Conservation (phyloP, 2,797 vertebrate species). For the Protosalanx chinensis region DNA sequence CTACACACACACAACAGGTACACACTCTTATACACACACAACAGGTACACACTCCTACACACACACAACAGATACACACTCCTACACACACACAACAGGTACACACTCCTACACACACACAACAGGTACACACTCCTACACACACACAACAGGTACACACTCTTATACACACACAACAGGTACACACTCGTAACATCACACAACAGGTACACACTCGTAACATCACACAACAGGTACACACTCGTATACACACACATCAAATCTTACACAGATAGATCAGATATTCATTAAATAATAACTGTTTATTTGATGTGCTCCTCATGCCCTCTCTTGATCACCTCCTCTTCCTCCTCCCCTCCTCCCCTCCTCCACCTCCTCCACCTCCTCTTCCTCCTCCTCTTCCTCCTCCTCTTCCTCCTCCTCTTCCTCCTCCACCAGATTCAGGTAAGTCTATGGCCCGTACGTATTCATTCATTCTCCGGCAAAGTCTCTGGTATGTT, state of each 20-base stretch:
- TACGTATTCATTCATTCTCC: too few relatives aligned
- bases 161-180: not conserved
- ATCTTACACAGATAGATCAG: not conserved
- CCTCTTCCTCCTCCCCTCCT: not conserved
- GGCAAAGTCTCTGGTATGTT: not conserved
- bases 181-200: constrained; percentile 2
- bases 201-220: constrained; percentile 1
- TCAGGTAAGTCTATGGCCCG: too few relatives aligned
- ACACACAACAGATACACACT: constrained; percentile 20
- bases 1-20: not conserved
- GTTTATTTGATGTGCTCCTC: not conserved
- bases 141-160: not conserved
- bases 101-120: not conserved
- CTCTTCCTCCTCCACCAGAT: not conserved
- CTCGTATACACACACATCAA: not conserved
- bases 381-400: not conserved
- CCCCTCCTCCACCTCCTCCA: not conserved
- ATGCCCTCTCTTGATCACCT: accelerated
- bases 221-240: not conserved
- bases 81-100: not conserved
- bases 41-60: not conserved
- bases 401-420: not conserved
- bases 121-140: not conserved
- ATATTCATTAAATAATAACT: too few relatives aligned
- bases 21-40: not conserved